Evolutionary conservation across 2,888 invertebrate genomes (phyloP), one percentile per base, ranked within the genome.

Genomic region (Oscheius onirici): DNA sequence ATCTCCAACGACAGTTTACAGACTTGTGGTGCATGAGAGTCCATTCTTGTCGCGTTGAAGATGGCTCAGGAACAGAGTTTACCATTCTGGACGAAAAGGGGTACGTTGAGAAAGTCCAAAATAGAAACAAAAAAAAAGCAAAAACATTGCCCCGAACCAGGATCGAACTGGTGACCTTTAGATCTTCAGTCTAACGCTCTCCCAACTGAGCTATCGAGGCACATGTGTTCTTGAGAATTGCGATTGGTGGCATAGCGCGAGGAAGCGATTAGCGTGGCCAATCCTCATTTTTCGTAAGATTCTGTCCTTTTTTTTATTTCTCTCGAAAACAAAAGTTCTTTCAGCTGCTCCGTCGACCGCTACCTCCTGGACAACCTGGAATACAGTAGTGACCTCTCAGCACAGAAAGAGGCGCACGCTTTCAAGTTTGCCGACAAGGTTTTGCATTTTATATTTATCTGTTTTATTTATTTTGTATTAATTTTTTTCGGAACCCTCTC

Each of bases 11-110:
- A n/a, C n/a, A n/a, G n/a, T 51, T 68, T 79, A 22, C 71, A 80
- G 83, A 85, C 57, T 73, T 86, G 6, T 87, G 85, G 84, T 87
- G 87, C 55, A 87, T 87, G 87, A 71, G 75, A n/a, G 86, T 87
- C 1, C 85, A 87, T 69, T 78, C 82, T 10, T 87, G 86, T 72
- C 78, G 78, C n/a, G 84, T 87, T 24, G 83, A 87, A 69, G 87
- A 87, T 60, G 86, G 84, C 17, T 76, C 77, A 3, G 84, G 83
- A 20, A 83, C 82, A 8, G 75, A 80, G 65, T 75, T 85, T 55
- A 72, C 69, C 43, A 78, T 87, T 60, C 69, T 86, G 28, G 76
- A 82, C 65, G 83, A 87, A 52, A 76, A 79, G 58, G 87, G 86
- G 84, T 85, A 3, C n/a, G 2, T 46, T 11, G 6, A 20, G 20